Percentiles rank a stretch among this genome's conserved stretches.
Conservation (phyloP, 1,140 invertebrate genomes). For the Penaeus vannamei region DNA sequence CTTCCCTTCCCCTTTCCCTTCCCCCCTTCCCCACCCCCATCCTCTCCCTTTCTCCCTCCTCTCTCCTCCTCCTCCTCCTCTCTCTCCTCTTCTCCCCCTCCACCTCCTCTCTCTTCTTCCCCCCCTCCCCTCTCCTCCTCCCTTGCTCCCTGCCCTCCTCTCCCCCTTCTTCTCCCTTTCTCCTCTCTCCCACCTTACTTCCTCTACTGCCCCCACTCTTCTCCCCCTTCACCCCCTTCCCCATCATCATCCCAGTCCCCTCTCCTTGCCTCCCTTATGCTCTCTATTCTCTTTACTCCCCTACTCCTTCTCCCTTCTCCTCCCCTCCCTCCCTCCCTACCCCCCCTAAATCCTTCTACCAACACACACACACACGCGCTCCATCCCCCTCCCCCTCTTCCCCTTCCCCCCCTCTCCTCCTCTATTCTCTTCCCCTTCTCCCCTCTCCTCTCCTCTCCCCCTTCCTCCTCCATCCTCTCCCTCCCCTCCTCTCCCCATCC, state of each 20-base stretch:
- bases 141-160: background rate
- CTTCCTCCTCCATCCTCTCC: background rate
- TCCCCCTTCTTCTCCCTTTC: background rate
- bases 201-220: too few species aligned
- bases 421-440: background rate
- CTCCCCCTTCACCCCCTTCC: background rate
- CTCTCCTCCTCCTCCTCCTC: too few species aligned
- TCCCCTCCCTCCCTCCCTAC: background rate
- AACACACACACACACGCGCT: too few species aligned
- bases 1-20: too few species aligned
- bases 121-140: background rate
- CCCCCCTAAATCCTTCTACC: slow-evolving; percentile 2
- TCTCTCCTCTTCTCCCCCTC: too few species aligned
- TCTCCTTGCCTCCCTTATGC: background rate
- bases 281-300: too few species aligned
- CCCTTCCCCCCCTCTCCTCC: background rate
- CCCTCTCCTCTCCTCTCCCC: background rate
- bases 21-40: too few species aligned
- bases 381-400: background rate
- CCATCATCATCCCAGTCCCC: background rate
- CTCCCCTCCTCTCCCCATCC: background rate
- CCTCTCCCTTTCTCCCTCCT: too few species aligned
- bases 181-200: background rate
- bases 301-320: slow-evolving; percentile 19
- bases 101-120: too few species aligned